phyloP scores from a whole-genome alignment of 2,797 vertebrate species.

The Eurystomus glaucurus region DNA sequence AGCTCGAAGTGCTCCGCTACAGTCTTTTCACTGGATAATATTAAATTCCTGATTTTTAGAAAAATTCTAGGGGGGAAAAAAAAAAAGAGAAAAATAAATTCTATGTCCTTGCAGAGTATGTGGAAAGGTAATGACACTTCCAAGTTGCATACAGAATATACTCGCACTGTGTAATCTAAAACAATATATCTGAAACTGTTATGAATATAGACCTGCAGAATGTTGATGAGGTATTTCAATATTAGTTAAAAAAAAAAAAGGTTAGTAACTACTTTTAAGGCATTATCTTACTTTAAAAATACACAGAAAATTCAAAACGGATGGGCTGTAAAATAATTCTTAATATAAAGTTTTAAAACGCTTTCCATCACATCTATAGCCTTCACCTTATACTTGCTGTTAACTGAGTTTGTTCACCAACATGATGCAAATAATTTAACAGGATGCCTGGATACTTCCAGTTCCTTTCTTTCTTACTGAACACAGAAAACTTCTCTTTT shows the following conservation, averaged over 20 bases:
- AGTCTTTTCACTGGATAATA: not conserved
- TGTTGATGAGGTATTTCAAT: not conserved
- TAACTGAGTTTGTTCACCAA: not conserved
- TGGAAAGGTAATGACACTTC: not conserved
- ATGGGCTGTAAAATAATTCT: not conserved
- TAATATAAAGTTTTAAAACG: not conserved
- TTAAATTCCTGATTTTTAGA: not conserved
- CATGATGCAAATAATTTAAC: not conserved
- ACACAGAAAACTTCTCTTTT: not conserved
- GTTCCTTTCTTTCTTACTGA: not conserved
- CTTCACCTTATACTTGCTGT: not conserved
- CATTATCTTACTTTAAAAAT: not conserved
- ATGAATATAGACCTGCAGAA: not conserved
- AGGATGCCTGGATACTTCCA: not conserved
- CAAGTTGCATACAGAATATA: not conserved
- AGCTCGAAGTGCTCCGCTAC: not conserved
- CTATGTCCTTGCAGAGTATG: not conserved
- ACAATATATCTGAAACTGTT: not conserved
- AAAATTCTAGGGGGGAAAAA: not conserved
- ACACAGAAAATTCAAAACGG: not conserved
- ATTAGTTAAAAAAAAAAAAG: not conserved
- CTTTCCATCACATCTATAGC: not conserved
- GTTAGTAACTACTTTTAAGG: not conserved
- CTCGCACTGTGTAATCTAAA: not conserved
- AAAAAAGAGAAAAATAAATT: not conserved